phyloP scores from a whole-genome alignment of 2,797 vertebrate genomes.

The Crocidura indochinensis region DNA sequence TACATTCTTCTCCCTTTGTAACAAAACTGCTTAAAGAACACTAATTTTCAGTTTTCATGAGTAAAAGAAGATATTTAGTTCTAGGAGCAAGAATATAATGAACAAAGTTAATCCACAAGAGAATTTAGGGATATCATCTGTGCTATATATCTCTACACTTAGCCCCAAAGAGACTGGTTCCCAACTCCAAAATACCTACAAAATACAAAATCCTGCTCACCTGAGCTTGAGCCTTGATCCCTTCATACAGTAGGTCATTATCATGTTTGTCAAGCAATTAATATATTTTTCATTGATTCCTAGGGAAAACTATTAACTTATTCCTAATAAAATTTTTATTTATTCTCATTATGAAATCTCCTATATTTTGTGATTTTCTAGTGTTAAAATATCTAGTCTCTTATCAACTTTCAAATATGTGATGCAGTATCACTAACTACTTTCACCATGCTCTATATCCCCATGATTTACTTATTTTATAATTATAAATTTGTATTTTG shows the following conservation, averaged over 20 bases:
- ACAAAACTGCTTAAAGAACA: not conserved
- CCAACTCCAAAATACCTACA: not conserved
- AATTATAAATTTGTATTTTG: not conserved
- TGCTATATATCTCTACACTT: not conserved
- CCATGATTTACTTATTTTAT: not conserved
- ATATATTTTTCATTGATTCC: constrained; percentile 43
- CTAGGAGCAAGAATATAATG: not conserved
- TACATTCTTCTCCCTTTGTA: not conserved
- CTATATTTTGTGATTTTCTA: not conserved
- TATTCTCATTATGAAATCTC: constrained; percentile 37
- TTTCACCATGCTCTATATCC: not conserved
- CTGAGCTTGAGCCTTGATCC: not conserved
- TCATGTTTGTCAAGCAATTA: not conserved
- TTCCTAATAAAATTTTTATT: not conserved
- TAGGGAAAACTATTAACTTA: constrained; percentile 15
- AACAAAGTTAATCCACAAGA: not conserved
- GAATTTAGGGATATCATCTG: not conserved
- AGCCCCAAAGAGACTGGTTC: not conserved
- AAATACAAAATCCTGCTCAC: not conserved
- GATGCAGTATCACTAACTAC: not conserved
- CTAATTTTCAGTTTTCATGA: not conserved
- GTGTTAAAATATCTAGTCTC: not conserved
- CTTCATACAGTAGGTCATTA: not conserved
- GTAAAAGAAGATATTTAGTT: not conserved
- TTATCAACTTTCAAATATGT: not conserved